phyloP scores from a whole-genome alignment of 1,140 invertebrate genomes.

The Orussus abietinus region DNA sequence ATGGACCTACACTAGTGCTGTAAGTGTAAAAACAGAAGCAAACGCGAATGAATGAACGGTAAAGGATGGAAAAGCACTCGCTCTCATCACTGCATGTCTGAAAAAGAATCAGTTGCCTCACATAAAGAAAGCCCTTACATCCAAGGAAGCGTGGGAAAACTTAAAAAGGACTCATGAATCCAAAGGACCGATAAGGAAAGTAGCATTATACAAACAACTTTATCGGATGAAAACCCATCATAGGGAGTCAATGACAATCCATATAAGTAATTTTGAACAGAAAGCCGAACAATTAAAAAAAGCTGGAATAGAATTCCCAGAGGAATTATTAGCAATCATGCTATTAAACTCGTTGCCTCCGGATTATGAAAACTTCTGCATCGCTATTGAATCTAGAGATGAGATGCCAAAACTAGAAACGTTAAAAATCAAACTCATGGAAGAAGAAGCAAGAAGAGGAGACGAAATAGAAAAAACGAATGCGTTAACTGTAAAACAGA shows the following conservation, averaged over 20 bases:
- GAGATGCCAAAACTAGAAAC: background rate
- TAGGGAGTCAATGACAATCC: background rate
- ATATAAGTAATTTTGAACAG: background rate
- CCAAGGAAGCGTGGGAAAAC: constrained; percentile 6
- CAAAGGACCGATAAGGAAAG: constrained; percentile 5
- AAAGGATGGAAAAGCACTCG: constrained; percentile 5
- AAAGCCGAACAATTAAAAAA: constrained; percentile 6
- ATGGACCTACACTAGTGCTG: background rate
- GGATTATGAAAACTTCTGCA: constrained; percentile 7
- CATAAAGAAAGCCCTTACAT: background rate
- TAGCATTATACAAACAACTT: constrained; percentile 3
- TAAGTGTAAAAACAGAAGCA: background rate
- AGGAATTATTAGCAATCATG: background rate
- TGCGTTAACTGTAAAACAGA: too few relatives aligned
- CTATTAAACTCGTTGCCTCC: constrained; percentile 1
- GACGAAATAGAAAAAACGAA: too few relatives aligned
- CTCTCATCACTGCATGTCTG: constrained; percentile 2
- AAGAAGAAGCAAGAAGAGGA: constrained; percentile 1
- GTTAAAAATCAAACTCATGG: constrained; percentile 8
- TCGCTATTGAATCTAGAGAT: constrained; percentile 2
- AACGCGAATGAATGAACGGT: background rate
- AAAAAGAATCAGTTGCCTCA: background rate
- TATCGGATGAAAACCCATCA: background rate
- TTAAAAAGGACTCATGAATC: constrained; percentile 5
- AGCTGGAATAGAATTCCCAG: background rate